Evolutionary conservation across 2,888 invertebrate species (phyloP), one percentile per base, ranked within the genome.

Genomic region (Melolontha melolontha): DNA sequence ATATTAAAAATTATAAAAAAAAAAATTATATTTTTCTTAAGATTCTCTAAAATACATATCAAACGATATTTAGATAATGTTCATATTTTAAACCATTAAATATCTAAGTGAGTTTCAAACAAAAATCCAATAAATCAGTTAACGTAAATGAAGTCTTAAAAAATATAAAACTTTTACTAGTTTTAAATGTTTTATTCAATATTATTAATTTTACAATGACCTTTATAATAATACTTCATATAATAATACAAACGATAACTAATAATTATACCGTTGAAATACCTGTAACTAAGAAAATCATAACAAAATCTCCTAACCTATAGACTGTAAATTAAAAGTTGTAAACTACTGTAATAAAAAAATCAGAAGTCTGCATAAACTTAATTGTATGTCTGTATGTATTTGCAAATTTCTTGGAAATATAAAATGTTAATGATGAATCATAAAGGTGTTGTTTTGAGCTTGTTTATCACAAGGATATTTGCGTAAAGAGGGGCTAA

Each of bases 381-480:
- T 49, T 52, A 14, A 47, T 12, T 22, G 14, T 29, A 22, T 14
- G 22, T 22, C 22, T 29, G 12, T 10, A 12, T 29, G 12, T 10
- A 12, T 44, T 52, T 65, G 57, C 54, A 62, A 68, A 40, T 50
- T 68, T 67, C 66, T 34, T 41, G 29, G 65, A 66, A 71, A 64
- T 55, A 57, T 59, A 52, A 42, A 40, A 29, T 42, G 16, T 42
- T 44, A n/a, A 65, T 67, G 70, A 74, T 67, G 70, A 73, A 73
- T 72, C 70, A 72, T 72, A 74, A 70, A 71, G 71, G 67, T 72
- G 70, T 52, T 64, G 64, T 52, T 64, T 64, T 42, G 42, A 51
- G 12, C 40, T 51, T 52, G 54, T 41, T 54, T 64, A 54, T 64
- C 49, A 47, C 8, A 57, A 41, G 42, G 57, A 62, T 47, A 47